Percentiles rank a stretch among this genome's conserved stretches.
These are phyloP conservation scores for Carposina sasakii DNA, from an alignment of 1,140 invertebrate species.

Conservation along the genomic window DNA sequence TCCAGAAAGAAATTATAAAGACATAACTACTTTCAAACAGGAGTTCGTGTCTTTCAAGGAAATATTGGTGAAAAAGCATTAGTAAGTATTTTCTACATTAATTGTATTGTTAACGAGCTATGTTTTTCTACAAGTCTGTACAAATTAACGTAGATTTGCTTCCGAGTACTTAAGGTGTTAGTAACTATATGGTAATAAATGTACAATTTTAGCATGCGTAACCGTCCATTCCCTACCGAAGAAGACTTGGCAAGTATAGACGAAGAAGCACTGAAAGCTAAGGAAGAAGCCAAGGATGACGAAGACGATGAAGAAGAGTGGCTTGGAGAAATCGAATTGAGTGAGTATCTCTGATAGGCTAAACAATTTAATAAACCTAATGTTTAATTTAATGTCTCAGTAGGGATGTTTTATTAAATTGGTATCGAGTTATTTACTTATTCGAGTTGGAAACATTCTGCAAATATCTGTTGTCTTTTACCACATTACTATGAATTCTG, in stretches of 20 bases:
- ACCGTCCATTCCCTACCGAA: slow-evolving; percentile 57
- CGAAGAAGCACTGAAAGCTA: slow-evolving; percentile 60
- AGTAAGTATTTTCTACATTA: slow-evolving; percentile 34
- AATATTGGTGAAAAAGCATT: slow-evolving; percentile 56
- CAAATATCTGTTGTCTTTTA: too few relatives aligned
- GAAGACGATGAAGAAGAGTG: slow-evolving; percentile 51
- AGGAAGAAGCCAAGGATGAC: slow-evolving; percentile 48
- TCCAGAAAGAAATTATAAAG: slow-evolving; percentile 33
- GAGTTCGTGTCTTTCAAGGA: slow-evolving; percentile 53
- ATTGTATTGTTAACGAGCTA: too few relatives aligned
- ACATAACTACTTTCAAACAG: slow-evolving; percentile 58
- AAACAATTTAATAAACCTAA: too few relatives aligned
- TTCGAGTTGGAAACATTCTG: too few relatives aligned
- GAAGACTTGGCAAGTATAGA: slow-evolving; percentile 63
- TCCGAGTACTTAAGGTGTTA: too few relatives aligned
- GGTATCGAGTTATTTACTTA: too few relatives aligned
- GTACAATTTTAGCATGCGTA: slow-evolving; percentile 37
- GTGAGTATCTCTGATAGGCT: slow-evolving; percentile 34
- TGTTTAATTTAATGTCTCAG: too few relatives aligned
- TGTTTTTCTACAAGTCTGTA: too few relatives aligned
- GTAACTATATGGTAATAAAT: neutral
- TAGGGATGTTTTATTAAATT: too few relatives aligned
- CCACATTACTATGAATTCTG: too few relatives aligned
- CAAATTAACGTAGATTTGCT: too few relatives aligned
- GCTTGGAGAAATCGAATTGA: slow-evolving; percentile 58